phyloP scores from a whole-genome alignment of 30 jellyfish, hydroid and myxozoan genomes.

The Aurelia aurita region DNA sequence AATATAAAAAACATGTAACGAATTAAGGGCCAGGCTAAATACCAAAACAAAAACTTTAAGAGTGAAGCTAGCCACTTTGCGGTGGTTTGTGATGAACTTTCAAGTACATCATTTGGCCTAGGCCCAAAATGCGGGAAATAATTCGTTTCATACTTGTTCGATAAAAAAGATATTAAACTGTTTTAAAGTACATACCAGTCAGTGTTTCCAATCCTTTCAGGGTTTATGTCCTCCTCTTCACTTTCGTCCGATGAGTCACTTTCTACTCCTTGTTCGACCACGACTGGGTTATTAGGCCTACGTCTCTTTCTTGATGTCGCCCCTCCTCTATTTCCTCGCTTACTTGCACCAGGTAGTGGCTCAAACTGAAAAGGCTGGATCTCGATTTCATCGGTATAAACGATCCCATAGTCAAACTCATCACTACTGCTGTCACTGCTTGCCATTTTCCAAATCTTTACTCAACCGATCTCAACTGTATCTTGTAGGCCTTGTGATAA shows the following conservation, averaged over 20 bases:
- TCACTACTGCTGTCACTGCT: slow-evolving; percentile 12
- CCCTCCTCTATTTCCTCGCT: too few relatives aligned
- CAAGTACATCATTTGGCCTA: too few relatives aligned
- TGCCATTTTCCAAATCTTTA: neutral
- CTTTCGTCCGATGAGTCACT: neutral
- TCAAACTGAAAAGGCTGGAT: slow-evolving; percentile 18
- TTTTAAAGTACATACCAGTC: slow-evolving; percentile 21
- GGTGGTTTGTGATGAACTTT: neutral
- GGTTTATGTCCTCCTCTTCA: slow-evolving; percentile 12
- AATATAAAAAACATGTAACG: neutral
- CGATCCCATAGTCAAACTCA: slow-evolving; percentile 8
- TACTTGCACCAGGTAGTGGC: slow-evolving; percentile 39
- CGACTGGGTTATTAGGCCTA: slow-evolving; percentile 15
- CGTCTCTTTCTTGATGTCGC: neutral
- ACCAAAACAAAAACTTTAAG: neutral
- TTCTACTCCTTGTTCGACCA: neutral
- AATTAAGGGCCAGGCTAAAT: slow-evolving; percentile 4
- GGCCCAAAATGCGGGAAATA: too few relatives aligned
- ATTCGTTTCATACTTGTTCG: neutral
- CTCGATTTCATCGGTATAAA: neutral
- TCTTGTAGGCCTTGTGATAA: too few relatives aligned
- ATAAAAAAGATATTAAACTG: neutral
- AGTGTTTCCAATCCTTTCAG: slow-evolving; percentile 21
- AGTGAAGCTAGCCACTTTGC: neutral
- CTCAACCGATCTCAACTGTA: too few relatives aligned